Conservation (phyloP, 2,113 vertebrate species). For the Lonchura striata region DNA sequence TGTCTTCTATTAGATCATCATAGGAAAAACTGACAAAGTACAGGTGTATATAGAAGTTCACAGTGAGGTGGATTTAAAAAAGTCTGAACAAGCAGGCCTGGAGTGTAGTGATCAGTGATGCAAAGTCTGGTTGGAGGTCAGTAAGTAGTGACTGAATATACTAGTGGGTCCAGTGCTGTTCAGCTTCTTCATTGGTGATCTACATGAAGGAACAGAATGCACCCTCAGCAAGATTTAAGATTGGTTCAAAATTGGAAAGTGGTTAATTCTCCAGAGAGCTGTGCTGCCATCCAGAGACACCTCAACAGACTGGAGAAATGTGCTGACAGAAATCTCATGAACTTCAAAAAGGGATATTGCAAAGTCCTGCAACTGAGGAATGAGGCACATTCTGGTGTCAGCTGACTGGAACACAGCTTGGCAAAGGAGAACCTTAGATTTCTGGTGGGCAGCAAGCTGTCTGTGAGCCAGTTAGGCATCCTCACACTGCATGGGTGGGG, state of each 20-base stretch:
- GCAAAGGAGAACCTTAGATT: background rate
- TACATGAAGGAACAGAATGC: accelerated
- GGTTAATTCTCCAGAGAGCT: background rate
- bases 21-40: background rate
- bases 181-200: background rate
- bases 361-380: background rate
- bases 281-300: background rate
- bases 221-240: background rate
- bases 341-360: background rate
- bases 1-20: background rate
- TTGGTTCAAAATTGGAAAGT: background rate
- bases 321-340: background rate
- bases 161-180: background rate
- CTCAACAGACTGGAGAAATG: background rate
- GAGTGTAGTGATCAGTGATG: background rate
- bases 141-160: background rate
- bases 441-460: background rate
- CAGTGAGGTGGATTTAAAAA: background rate
- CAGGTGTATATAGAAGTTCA: background rate
- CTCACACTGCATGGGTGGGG: no score
- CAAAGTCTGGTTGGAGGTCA: background rate
- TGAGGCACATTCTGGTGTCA: background rate
- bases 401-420: background rate
- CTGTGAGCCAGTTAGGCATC: background rate
- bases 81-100: background rate